Percentiles rank a stretch among this genome's conserved stretches.
phyloP scores from a whole-genome alignment of 2,888 invertebrate genomes.

The Spisula subtruncata region DNA sequence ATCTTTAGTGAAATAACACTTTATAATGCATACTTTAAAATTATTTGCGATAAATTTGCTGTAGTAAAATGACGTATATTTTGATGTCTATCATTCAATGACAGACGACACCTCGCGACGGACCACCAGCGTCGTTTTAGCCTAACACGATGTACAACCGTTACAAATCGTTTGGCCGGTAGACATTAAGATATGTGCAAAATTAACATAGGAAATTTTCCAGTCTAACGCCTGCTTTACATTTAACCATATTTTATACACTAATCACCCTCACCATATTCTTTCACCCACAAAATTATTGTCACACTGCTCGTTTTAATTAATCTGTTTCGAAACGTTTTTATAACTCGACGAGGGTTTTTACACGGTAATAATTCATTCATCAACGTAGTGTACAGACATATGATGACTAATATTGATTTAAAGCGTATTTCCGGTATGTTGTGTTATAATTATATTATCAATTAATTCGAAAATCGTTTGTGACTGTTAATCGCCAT shows the following conservation, averaged over 20 bases:
- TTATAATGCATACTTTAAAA: background rate
- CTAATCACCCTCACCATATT: slow-evolving; percentile 33
- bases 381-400: background rate
- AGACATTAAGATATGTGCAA: slow-evolving; percentile 61
- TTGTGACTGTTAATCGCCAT: slow-evolving; percentile 17
- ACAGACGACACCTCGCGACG: background rate
- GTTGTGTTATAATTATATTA: slow-evolving; percentile 24
- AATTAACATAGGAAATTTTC: slow-evolving; percentile 69
- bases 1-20: background rate
- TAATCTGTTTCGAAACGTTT: background rate
- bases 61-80: background rate
- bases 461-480: slow-evolving; percentile 49
- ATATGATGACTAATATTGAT: background rate
- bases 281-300: background rate
- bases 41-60: slow-evolving; percentile 10
- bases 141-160: slow-evolving; percentile 21
- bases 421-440: slow-evolving; percentile 7
- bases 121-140: slow-evolving; percentile 40
- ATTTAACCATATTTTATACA: slow-evolving; percentile 34
- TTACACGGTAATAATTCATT: background rate
- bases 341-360: background rate
- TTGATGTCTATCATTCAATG: slow-evolving; percentile 28
- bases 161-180: slow-evolving; percentile 52
- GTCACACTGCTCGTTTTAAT: background rate
- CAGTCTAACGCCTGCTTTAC: slow-evolving; percentile 61